Conservation (phyloP, 2,888 invertebrate species). For the Raillietiella orientalis region DNA sequence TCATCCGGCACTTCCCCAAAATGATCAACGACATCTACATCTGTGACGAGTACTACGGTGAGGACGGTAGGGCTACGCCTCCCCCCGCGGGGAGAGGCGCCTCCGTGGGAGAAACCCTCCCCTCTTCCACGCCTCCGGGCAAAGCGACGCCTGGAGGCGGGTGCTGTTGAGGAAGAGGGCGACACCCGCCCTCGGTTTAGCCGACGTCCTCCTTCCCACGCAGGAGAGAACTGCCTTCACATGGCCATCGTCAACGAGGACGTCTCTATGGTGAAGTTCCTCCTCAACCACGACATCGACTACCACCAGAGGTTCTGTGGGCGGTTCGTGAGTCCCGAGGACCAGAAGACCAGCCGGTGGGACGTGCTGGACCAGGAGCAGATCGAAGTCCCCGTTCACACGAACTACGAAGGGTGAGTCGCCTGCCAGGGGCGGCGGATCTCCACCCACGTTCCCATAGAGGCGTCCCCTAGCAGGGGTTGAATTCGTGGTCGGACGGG, state of each 20-base stretch:
- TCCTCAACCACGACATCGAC: slow-evolving; percentile 65
- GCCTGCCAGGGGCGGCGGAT: no score
- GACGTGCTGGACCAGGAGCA: slow-evolving; percentile 73
- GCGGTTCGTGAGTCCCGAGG: slow-evolving; percentile 89
- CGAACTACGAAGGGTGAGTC: slow-evolving; percentile 49
- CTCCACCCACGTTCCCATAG: no score
- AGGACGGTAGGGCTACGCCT: no score
- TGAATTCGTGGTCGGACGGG: no score
- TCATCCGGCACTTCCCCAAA: slow-evolving; percentile 70
- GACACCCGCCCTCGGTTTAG: no score
- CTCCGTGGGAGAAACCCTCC: no score
- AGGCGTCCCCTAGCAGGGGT: no score
- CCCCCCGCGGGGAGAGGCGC: no score
- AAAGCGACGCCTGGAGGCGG: no score
- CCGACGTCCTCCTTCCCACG: no score
- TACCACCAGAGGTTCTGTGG: slow-evolving; percentile 70
- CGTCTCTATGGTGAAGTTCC: slow-evolving; percentile 79
- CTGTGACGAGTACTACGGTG: slow-evolving; percentile 88
- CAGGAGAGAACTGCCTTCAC: slow-evolving; percentile 76
- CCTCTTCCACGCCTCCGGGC: no score
- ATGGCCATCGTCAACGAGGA: slow-evolving; percentile 97
- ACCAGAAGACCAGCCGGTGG: slow-evolving; percentile 61
- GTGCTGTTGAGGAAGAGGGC: no score
- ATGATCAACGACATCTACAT: slow-evolving; percentile 85
- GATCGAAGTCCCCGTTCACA: slow-evolving; percentile 43